Conservation (phyloP, 2,888 invertebrate genomes). For the Tortrix viridana region DNA sequence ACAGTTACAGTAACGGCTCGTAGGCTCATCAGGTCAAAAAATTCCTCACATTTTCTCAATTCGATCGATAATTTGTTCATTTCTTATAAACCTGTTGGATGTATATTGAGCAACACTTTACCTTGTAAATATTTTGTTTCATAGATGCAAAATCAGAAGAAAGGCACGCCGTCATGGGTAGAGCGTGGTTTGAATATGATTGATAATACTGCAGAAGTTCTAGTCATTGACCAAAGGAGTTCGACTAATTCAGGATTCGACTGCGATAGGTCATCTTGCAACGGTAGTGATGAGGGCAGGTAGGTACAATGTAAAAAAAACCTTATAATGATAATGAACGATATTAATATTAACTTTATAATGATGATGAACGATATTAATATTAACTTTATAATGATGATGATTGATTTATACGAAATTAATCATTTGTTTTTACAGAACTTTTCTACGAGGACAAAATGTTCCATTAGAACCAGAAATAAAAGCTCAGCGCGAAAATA, state of each 20-base stretch:
- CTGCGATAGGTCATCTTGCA: conserved; percentile 74
- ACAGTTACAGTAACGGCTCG: too few species aligned
- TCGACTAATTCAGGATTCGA: conserved; percentile 74
- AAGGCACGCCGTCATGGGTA: conserved; percentile 83
- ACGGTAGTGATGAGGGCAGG: conserved; percentile 80
- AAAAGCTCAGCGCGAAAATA: conserved; percentile 91
- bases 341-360: too few species aligned
- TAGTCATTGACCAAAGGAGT: conserved; percentile 84
- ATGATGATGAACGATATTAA: neutral
- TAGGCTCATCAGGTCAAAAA: too few species aligned
- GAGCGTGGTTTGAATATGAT: conserved; percentile 83
- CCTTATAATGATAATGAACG: neutral
- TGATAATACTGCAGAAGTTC: conserved; percentile 79
- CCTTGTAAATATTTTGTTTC: conserved; percentile 11
- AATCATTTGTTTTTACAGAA: conserved; percentile 64
- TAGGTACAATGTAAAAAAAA: conserved; percentile 42
- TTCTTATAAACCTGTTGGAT: too few species aligned
- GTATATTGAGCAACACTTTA: neutral
- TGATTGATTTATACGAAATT: neutral
- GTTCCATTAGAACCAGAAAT: conserved; percentile 91
- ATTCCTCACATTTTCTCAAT: too few species aligned
- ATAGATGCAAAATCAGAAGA: conserved; percentile 79
- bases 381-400: too few species aligned
- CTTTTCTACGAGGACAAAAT: conserved; percentile 93
- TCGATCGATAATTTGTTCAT: too few species aligned